Evolutionary conservation across 2,113 vertebrate species (phyloP).

Genomic region (Elaphurus davidianus): DNA sequence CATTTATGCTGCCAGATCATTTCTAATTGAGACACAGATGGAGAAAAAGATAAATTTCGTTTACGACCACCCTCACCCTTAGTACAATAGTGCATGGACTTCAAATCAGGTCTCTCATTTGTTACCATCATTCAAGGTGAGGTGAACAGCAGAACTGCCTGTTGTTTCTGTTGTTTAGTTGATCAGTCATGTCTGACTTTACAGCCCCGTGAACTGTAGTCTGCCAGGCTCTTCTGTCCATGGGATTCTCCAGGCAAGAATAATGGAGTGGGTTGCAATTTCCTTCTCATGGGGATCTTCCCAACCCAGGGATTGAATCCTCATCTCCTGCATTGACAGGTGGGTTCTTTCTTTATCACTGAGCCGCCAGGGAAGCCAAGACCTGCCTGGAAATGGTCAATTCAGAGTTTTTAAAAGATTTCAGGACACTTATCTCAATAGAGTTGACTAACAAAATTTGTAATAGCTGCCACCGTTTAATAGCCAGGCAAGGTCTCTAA

Average conservation of each 20-base stretch:
- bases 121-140: neutral
- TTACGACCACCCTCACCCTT: neutral
- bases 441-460: neutral
- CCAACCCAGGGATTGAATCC: neutral
- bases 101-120: no score
- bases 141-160: neutral
- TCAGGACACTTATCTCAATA: neutral
- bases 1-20: neutral
- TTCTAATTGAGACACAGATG: neutral
- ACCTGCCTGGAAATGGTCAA: neutral
- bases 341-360: neutral
- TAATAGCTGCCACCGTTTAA: neutral
- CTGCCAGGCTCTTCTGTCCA: neutral
- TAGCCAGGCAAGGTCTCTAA: neutral
- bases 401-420: neutral
- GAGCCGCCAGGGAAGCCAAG: neutral
- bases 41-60: neutral
- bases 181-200: neutral
- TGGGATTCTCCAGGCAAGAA: neutral
- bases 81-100: neutral
- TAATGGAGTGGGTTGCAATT: neutral
- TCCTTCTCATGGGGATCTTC: neutral
- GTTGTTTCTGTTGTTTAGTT: neutral
- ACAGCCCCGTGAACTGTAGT: neutral
- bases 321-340: neutral